A percentile compares a stretch with the other conserved stretches of the same genome.
These are phyloP conservation scores for Nebria brevicollis DNA, from an alignment of 2,888 invertebrate genomes.

Conservation along the genomic window DNA sequence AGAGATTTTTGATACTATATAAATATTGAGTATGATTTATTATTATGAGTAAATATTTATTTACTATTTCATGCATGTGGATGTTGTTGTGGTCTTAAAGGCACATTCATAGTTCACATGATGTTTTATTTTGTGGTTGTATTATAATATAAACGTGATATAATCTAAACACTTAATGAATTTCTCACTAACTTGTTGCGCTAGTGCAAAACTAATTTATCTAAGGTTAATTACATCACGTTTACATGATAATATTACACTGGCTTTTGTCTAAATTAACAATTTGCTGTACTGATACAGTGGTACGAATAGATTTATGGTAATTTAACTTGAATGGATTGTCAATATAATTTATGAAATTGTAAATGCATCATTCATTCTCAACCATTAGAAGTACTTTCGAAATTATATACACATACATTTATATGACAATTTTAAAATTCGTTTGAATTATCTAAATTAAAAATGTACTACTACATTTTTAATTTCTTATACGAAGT, in stretches of 20 bases:
- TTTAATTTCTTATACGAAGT: no score
- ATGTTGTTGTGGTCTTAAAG: background rate
- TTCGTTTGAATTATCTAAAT: no score
- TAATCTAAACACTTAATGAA: constrained; percentile 23
- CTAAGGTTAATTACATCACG: constrained; percentile 21
- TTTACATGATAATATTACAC: constrained; percentile 22
- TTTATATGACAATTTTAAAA: no score
- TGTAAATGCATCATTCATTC: no score
- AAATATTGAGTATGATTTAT: background rate
- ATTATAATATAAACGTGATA: background rate
- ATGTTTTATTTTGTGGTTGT: background rate
- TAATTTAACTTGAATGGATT: no score
- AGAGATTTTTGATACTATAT: background rate
- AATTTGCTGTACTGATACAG: background rate
- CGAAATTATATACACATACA: no score
- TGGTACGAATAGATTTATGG: background rate
- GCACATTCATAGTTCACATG: background rate
- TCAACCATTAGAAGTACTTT: no score
- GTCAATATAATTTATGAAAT: no score
- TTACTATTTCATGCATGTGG: background rate
- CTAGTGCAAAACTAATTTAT: constrained; percentile 15
- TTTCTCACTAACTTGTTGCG: constrained; percentile 37
- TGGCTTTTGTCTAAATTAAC: background rate
- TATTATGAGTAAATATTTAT: background rate
- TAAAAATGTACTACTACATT: no score